Conservation (phyloP, 2,888 invertebrate species). For the Aporophyla nigra region DNA sequence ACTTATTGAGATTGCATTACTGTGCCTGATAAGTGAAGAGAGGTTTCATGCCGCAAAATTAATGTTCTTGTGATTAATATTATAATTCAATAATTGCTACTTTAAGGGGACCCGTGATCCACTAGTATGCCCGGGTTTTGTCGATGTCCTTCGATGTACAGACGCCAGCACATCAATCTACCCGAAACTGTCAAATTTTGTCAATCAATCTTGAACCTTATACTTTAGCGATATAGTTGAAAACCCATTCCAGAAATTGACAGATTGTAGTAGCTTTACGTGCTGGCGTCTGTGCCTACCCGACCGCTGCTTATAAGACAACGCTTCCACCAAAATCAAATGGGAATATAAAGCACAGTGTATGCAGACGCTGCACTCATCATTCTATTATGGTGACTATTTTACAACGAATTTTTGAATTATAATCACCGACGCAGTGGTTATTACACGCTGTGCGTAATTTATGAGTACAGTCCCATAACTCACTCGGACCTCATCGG, state of each 20-base stretch:
- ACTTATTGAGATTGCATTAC: neutral
- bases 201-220: no score
- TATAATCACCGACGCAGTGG: constrained; percentile 27
- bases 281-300: no score
- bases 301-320: neutral
- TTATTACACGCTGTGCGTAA: constrained; percentile 39
- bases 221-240: no score
- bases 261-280: no score
- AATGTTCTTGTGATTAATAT: neutral
- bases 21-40: neutral
- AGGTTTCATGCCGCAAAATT: neutral
- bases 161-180: no score
- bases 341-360: neutral
- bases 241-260: no score
- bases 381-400: constrained; percentile 9
- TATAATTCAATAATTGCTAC: neutral
- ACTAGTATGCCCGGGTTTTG: no score
- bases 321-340: neutral
- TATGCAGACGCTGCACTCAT: neutral
- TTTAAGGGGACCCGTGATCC: neutral
- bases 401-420: constrained; percentile 35
- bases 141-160: neutral
- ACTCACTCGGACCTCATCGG: constrained; percentile 28
- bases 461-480: constrained; percentile 42
- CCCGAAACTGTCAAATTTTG: no score